A percentile compares a stretch with the other conserved stretches of the same genome.
phyloP scores from a whole-genome alignment of 2,113 vertebrate genomes.

The Caretta caretta region DNA sequence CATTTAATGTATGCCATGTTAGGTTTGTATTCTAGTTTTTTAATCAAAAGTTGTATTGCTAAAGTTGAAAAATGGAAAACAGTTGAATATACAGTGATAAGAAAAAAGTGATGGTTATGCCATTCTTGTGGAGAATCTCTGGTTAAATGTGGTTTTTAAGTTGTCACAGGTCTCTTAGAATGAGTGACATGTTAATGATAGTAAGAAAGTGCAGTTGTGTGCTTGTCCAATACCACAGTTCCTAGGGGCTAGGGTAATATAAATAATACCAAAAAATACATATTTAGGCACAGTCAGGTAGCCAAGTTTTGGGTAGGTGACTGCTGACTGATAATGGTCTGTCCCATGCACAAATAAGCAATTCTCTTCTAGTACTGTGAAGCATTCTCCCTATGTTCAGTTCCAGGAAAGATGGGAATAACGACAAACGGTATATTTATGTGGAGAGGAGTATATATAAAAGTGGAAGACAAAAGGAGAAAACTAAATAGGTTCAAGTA shows the following conservation, averaged over 20 bases:
- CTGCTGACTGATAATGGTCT: neutral
- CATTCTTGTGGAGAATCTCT: neutral
- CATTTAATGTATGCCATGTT: neutral
- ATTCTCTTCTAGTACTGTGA: neutral
- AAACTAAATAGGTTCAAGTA: neutral
- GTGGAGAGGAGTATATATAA: neutral
- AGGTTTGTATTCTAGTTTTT: neutral
- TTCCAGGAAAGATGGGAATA: neutral
- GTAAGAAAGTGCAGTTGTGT: neutral
- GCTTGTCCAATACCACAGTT: neutral
- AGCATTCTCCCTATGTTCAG: neutral
- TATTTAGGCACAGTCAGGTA: neutral
- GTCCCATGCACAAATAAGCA: constrained; percentile 27
- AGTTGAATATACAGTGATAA: neutral
- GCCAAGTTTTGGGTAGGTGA: neutral
- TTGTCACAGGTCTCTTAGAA: neutral
- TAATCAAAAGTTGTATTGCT: too few relatives aligned
- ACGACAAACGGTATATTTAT: neutral
- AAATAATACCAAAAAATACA: neutral
- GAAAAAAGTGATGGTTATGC: neutral
- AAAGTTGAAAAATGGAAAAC: neutral
- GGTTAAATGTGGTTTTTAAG: neutral
- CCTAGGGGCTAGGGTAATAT: neutral
- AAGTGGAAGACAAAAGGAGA: neutral
- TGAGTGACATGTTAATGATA: neutral